Percentiles rank a stretch among this genome's conserved stretches.
phyloP scores from a whole-genome alignment of 2,113 vertebrate species.

The Chiloscyllium plagiosum region DNA sequence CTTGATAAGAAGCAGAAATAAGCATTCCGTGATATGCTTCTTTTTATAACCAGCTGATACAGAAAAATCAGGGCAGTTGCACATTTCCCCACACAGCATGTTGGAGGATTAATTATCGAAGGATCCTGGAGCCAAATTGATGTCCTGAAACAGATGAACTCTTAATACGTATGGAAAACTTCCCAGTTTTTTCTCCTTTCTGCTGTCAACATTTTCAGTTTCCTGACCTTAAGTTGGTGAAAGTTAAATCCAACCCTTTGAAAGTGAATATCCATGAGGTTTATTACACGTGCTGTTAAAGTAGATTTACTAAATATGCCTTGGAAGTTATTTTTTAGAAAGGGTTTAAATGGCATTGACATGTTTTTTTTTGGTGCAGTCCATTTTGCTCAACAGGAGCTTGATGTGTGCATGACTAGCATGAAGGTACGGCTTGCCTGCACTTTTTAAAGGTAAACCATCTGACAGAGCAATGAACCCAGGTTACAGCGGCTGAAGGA shows the following conservation, averaged over 20 bases:
- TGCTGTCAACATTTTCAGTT: background rate
- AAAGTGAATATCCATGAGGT: background rate
- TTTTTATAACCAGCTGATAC: background rate
- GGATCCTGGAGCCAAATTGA: background rate
- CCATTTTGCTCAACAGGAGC: too few relatives aligned
- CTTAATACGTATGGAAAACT: background rate
- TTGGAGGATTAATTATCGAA: background rate
- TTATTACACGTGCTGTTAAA: background rate
- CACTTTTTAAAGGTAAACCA: too few relatives aligned
- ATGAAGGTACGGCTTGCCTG: too few relatives aligned
- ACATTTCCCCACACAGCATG: background rate
- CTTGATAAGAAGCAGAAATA: background rate
- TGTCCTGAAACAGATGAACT: background rate
- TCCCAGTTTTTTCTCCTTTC: background rate
- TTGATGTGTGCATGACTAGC: too few relatives aligned
- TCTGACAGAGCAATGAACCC: too few relatives aligned
- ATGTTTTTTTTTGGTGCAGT: background rate
- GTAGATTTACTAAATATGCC: background rate
- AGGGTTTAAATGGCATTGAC: background rate
- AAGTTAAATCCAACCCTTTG: background rate
- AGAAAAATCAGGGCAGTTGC: background rate
- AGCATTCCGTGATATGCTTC: background rate
- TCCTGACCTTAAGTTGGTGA: background rate
- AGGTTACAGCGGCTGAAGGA: too few relatives aligned
- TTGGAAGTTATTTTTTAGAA: background rate